A percentile compares a stretch with the other conserved stretches of the same genome.
Evolutionary conservation across 2,888 invertebrate genomes (phyloP).

Genomic region (Homarus gammarus): DNA sequence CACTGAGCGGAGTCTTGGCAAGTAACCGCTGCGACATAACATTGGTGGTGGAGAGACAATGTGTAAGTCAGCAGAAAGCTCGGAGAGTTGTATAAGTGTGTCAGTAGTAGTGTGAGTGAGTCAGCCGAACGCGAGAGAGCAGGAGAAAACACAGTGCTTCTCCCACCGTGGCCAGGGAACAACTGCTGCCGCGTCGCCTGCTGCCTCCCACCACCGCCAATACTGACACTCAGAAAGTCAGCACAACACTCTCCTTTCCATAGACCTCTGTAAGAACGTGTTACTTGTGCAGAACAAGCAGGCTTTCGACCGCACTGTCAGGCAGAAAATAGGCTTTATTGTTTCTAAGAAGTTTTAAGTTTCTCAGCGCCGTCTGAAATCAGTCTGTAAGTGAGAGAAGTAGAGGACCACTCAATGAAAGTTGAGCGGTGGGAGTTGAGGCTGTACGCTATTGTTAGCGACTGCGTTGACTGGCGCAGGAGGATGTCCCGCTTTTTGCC

Average conservation of each 20-base stretch:
- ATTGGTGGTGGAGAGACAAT: slow-evolving; percentile 17
- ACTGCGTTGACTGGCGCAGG: slow-evolving; percentile 1
- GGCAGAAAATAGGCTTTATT: no score
- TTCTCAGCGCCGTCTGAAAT: no score
- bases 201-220: background rate
- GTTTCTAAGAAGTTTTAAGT: no score
- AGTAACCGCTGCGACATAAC: background rate
- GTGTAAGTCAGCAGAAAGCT: slow-evolving; percentile 17
- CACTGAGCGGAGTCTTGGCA: background rate
- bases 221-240: slow-evolving; percentile 10
- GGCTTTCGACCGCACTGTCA: no score
- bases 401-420: background rate
- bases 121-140: slow-evolving; percentile 46
- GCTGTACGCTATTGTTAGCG: background rate
- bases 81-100: slow-evolving; percentile 44
- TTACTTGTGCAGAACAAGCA: no score
- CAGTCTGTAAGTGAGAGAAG: no score
- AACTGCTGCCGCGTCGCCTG: slow-evolving; percentile 28
- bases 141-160: slow-evolving; percentile 33
- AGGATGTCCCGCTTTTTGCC: slow-evolving; percentile 37
- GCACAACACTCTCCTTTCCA: background rate
- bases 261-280: background rate
- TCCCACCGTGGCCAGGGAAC: slow-evolving; percentile 42
- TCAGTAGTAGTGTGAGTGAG: slow-evolving; percentile 55
- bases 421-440: background rate